Conservation (phyloP, 2,888 invertebrate species). For the Rhamphomyia laevipes region DNA sequence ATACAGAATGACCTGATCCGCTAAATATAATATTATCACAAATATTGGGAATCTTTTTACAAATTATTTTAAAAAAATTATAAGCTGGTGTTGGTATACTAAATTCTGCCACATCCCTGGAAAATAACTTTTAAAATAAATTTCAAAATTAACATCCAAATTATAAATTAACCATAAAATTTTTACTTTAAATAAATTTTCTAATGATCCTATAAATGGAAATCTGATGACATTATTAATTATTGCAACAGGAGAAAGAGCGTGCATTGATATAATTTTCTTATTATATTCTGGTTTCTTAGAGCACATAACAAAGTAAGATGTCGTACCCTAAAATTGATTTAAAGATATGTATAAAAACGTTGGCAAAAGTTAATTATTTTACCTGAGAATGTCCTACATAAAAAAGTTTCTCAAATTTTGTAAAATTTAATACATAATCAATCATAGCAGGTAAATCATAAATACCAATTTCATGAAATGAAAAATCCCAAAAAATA, state of each 20-base stretch:
- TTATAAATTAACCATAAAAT: too few relatives aligned
- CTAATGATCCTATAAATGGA: too few relatives aligned
- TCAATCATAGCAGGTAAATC: slow-evolving; percentile 58
- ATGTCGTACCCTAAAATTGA: slow-evolving; percentile 41
- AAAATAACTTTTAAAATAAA: not conserved
- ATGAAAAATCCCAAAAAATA: slow-evolving; percentile 50
- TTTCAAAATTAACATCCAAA: not conserved
- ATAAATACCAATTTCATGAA: slow-evolving; percentile 55
- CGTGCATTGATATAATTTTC: slow-evolving; percentile 41
- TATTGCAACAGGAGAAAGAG: slow-evolving; percentile 43
- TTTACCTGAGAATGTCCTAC: slow-evolving; percentile 58
- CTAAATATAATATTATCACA: slow-evolving; percentile 38
- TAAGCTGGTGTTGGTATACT: not conserved
- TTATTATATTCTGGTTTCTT: slow-evolving; percentile 40
- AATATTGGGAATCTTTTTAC: too few relatives aligned
- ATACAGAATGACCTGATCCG: slow-evolving; percentile 36
- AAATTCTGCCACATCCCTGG: not conserved
- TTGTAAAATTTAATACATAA: slow-evolving; percentile 41
- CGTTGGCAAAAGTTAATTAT: not conserved
- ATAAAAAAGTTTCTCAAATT: slow-evolving; percentile 42
- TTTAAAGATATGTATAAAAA: slow-evolving; percentile 17
- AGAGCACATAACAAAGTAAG: slow-evolving; percentile 37
- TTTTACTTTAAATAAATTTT: too few relatives aligned
- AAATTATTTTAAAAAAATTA: too few relatives aligned
- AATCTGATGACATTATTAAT: slow-evolving; percentile 12